Percentiles rank a stretch among this genome's conserved stretches.
phyloP scores from a whole-genome alignment of 1,140 invertebrate species.

The Magallana angulata region DNA sequence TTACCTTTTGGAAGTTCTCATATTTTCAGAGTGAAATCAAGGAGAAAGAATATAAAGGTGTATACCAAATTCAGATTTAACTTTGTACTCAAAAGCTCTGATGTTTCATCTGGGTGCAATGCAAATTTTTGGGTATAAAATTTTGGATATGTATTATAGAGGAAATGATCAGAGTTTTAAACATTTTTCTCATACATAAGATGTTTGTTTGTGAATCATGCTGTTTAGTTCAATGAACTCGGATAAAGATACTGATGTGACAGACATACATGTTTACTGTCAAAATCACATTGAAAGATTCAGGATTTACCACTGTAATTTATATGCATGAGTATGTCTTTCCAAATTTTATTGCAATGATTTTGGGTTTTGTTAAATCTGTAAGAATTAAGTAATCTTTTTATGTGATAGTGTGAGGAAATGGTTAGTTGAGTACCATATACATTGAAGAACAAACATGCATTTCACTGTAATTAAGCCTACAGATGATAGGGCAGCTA shows the following conservation, averaged over 20 bases:
- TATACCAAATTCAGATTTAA: neutral
- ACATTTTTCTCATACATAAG: neutral
- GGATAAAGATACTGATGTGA: too few species aligned
- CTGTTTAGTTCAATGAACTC: neutral
- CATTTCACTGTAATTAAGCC: neutral
- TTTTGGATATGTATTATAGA: neutral
- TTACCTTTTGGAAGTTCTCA: slow-evolving; percentile 4
- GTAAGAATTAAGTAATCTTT: neutral
- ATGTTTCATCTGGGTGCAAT: neutral
- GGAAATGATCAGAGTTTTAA: neutral
- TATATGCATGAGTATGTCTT: too few species aligned
- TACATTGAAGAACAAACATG: neutral
- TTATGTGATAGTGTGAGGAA: too few species aligned
- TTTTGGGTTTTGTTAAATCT: neutral
- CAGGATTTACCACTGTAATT: too few species aligned
- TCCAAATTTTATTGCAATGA: neutral
- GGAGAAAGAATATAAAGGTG: neutral
- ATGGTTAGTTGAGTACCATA: neutral
- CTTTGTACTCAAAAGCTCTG: neutral
- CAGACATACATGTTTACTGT: neutral
- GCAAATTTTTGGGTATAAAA: neutral
- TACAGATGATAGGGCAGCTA: neutral
- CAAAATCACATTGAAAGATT: neutral
- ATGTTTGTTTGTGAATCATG: neutral
- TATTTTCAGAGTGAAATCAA: slow-evolving; percentile 3